Evolutionary conservation across 35 echinoderm and acorn worm genomes (phyloP).

Genomic region (Holothuria glaberrima): DNA sequence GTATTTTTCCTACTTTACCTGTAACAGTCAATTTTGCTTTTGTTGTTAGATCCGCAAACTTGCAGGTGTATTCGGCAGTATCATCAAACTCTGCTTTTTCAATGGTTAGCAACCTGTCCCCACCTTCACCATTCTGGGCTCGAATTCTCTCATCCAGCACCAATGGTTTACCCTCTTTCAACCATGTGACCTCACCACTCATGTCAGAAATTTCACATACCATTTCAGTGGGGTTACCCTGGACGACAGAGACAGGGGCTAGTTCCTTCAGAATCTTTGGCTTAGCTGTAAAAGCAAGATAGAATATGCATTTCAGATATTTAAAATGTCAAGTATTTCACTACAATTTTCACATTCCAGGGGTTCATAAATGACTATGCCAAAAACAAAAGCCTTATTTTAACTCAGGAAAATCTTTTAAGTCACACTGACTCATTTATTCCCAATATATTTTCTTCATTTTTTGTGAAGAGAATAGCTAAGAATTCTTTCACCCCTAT

Average conservation of each 20-base stretch:
- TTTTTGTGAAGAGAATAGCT: too few relatives aligned
- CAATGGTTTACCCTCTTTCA: conserved; percentile 71
- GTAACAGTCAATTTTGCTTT: conserved; percentile 73
- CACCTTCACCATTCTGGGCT: conserved; percentile 36
- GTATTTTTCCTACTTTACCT: too few relatives aligned
- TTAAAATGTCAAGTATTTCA: too few relatives aligned
- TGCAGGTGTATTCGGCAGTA: conserved; percentile 74
- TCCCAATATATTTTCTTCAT: too few relatives aligned
- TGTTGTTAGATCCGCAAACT: conserved; percentile 78
- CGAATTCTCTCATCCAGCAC: conserved; percentile 55
- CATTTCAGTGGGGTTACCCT: conserved; percentile 55
- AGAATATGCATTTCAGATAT: too few relatives aligned
- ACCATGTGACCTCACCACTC: conserved; percentile 72
- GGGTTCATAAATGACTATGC: too few relatives aligned
- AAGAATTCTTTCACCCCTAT: too few relatives aligned
- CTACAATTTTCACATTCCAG: too few relatives aligned
- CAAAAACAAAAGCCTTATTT: too few relatives aligned
- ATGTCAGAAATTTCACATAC: conserved; percentile 85
- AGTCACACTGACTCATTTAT: too few relatives aligned
- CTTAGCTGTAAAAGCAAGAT: conserved; percentile 58
- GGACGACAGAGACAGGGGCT: conserved; percentile 62
- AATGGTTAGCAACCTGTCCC: conserved; percentile 58
- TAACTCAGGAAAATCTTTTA: too few relatives aligned
- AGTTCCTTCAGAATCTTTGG: conserved; percentile 86
- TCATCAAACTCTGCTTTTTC: conserved; percentile 68